Base-by-base conservation (phyloP, 2,113 vertebrate species). In the Nothocercus julius region DNA sequence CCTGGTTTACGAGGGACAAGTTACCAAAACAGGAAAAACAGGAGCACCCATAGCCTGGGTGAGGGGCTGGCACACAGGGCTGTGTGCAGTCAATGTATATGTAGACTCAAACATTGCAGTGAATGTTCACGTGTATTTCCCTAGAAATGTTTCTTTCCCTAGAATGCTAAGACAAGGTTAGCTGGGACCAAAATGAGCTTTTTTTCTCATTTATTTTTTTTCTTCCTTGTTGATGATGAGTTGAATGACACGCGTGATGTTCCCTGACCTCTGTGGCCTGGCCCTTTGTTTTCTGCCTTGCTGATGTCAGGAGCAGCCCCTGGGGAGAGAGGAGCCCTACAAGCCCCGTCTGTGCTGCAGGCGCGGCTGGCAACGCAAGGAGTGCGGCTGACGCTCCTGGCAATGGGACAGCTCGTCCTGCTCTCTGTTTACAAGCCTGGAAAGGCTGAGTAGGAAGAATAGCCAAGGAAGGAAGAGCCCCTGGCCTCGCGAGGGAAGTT, bases 221-320 rank as follows among this genome's bases (percentile, higher is more conserved):
- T 47, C 47, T 16, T 45, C 68, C 77, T 27, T 54, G 68, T 68
- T 63, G 76, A 27, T 75, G 91, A 73, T 72, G 70, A 38, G 47
- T 68, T 90, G 88, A 93, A 79, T 88, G 87, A 93, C 13, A 1
- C 62, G 82, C 72, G n/a, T 53, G 76, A 77, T 84, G 80, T 88
- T 72, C 73, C 85, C 93, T 95, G 92, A 88, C 90, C 76, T 90
- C 67, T 92, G 67, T 72, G 66, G 45, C 58, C 44, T 20, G 7
- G 11, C 20, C 85, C 63, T 91, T 22, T 92, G 45, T 45, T 90
- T 89, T 84, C 75, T 76, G 76, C 42, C 80, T 44, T 2, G 20
- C 42, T 3, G 34, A 72, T 83, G 72, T 86, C 85, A 90, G 85
- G 14, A 72, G 5, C 34, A 49, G 82, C 59, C 59, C 58, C 59